Base-by-base conservation (phyloP, 1,140 invertebrate species). In the Drosophila serrata region DNA sequence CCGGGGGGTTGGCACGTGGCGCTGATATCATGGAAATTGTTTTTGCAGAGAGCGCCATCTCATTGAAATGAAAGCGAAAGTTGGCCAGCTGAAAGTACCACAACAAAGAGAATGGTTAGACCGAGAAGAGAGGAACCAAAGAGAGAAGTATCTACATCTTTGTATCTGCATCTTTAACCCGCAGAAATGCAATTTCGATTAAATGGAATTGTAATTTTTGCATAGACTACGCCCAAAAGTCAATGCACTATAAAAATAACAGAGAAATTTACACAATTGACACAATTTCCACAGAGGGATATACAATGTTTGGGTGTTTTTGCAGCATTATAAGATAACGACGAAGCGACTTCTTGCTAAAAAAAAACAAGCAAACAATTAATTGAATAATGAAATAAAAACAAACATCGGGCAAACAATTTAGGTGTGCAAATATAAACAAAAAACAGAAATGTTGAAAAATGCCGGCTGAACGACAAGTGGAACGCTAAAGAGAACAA, bases 61-160 rank as follows among this genome's bases (percentile, higher is more conserved):
- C 72, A 87, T 46, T 69, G 51, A 77, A 87, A 51, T 68, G 82
- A 86, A 86, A 86, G 51, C 75, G 82, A 86, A 79, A 86, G 82
- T 87, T 79, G 75, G 75, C 79, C 82, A 87, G 62, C 67, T 64
- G 56, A 79, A 81, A 77, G 55, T 85, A 45, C 43, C 42, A 77
- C 77, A 77, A 12, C 6, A 6, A 68, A 81, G 77, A 85, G 62
- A 64, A 22, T 42, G 39, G 11, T 27, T 62, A 11, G 24, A 13
- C 19, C 1, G 15, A 42, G 6, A 67, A 37, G 48, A 46, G 48
- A 39, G 27, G 5, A n/a, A n/a, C n/a, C 2, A n/a, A 70, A 55
- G 22, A 45, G 37, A 56, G 59, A 57, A 43, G 24, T n/a, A 19
- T 43, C 22, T 43, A 22, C 33, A 35, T 22, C 35, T 43, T 46